A percentile compares a stretch with the other conserved stretches of the same genome.
Evolutionary conservation across 2,113 vertebrate genomes (phyloP).

Genomic region (Rhabdornis inornatus): DNA sequence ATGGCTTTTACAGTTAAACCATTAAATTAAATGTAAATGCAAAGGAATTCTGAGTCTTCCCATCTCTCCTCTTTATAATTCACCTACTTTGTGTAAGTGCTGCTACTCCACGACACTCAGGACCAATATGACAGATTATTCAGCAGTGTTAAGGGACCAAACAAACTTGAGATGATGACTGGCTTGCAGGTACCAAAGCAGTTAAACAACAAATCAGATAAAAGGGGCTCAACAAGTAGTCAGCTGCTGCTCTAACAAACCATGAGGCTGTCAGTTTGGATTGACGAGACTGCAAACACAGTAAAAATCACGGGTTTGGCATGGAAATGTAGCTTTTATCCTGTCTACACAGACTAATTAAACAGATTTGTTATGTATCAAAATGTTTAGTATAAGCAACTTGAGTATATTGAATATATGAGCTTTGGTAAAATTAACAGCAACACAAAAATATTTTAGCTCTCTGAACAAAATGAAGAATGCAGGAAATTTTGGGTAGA

Average conservation of each 20-base stretch:
- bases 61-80: background rate
- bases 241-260: background rate
- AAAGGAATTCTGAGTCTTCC: background rate
- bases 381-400: background rate
- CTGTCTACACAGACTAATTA: background rate
- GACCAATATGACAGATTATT: background rate
- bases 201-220: background rate
- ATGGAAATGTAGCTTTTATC: background rate
- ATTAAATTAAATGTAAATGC: background rate
- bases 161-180: background rate
- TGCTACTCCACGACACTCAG: background rate
- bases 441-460: background rate
- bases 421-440: background rate
- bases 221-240: background rate
- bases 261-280: background rate
- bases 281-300: slow-evolving; percentile 1
- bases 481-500: background rate
- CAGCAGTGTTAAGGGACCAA: background rate
- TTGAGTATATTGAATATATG: background rate
- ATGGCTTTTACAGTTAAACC: background rate
- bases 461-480: background rate
- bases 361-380: background rate
- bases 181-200: background rate
- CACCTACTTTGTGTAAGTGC: background rate
- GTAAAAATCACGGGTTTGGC: background rate